Conservation (phyloP, 1,140 invertebrate species). For the Hycleus phaleratus region DNA sequence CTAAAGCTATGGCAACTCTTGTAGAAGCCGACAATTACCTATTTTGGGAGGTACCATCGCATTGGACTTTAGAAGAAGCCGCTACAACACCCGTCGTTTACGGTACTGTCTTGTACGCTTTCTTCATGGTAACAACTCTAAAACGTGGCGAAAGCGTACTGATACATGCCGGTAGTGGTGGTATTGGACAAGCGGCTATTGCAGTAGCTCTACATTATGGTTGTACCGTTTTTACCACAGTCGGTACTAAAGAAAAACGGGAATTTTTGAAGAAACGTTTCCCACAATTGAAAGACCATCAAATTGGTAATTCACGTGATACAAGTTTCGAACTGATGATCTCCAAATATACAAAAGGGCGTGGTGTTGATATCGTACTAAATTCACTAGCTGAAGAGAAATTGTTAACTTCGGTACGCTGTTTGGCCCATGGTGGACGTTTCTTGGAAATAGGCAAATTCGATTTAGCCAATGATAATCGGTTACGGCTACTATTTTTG, state of each 20-base stretch:
- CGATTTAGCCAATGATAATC: conserved; percentile 58
- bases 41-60: conserved; percentile 70
- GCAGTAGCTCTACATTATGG: conserved; percentile 63
- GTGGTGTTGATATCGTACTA: conserved; percentile 60
- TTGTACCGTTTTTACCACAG: conserved; percentile 67
- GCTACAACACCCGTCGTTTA: conserved; percentile 84
- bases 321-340: conserved; percentile 55
- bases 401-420: conserved; percentile 64
- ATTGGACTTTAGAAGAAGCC: conserved; percentile 79
- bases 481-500: conserved; percentile 67
- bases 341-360: conserved; percentile 47
- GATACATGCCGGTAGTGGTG: conserved; percentile 84
- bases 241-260: conserved; percentile 66
- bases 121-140: conserved; percentile 43
- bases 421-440: conserved; percentile 57
- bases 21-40: conserved; percentile 52
- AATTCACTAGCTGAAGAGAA: conserved; percentile 64
- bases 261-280: conserved; percentile 64
- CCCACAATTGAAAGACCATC: conserved; percentile 47
- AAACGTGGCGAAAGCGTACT: conserved; percentile 20
- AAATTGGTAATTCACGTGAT: conserved; percentile 58
- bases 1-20: conserved; percentile 53
- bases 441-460: conserved; percentile 76
- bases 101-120: conserved; percentile 74
- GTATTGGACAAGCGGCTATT: conserved; percentile 82